Conservation (phyloP, 2,113 vertebrate species). For the Varanus komodoensis region DNA sequence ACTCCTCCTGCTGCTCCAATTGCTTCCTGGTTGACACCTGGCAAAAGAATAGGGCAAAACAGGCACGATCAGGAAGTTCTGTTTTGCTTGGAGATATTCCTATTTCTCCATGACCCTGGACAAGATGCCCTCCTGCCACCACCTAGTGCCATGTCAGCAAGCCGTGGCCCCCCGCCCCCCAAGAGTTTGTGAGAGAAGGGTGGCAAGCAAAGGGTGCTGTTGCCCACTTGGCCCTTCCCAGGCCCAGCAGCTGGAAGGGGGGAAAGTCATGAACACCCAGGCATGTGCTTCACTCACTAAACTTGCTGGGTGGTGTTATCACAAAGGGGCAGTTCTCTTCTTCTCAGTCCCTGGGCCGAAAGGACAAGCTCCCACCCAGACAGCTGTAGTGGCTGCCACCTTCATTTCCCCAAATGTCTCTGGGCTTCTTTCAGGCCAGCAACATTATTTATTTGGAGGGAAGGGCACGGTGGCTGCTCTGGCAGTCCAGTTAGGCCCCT, state of each 20-base stretch:
- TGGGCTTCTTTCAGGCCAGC: too few relatives aligned
- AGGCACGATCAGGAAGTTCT: neutral
- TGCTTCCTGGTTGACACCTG: slow-evolving; percentile 80
- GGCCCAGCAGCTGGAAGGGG: neutral
- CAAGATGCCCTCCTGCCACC: too few relatives aligned
- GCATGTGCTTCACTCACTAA: neutral
- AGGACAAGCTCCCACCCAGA: too few relatives aligned
- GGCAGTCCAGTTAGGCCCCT: too few relatives aligned
- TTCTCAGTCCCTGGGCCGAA: too few relatives aligned
- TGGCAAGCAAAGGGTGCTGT: neutral
- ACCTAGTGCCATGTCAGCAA: neutral
- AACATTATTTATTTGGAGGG: too few relatives aligned
- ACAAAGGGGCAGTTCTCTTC: too few relatives aligned
- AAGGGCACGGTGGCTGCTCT: too few relatives aligned
- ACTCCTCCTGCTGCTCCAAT: slow-evolving; percentile 76
- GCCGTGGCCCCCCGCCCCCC: too few relatives aligned
- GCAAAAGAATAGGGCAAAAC: slow-evolving; percentile 22
- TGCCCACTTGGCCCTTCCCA: neutral
- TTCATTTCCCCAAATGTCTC: neutral
- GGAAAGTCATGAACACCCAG: neutral
- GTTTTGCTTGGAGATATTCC: neutral
- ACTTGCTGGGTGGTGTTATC: too few relatives aligned
- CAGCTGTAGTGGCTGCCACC: neutral
- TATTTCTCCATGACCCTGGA: neutral
- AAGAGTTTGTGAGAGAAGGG: neutral